Conservation (phyloP, 2,797 vertebrate genomes). For the Anguilla marmorata region DNA sequence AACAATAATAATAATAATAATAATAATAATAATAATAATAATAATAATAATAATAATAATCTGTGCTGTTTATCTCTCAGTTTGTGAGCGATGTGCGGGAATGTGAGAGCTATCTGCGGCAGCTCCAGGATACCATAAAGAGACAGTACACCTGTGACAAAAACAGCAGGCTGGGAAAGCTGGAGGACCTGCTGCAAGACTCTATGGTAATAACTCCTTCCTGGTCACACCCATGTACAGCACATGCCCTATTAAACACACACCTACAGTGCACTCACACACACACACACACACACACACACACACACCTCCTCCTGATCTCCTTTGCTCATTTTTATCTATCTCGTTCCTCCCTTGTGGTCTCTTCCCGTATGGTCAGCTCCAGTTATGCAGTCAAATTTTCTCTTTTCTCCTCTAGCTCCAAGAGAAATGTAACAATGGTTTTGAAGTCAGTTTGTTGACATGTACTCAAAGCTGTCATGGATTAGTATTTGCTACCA, state of each 20-base stretch:
- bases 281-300: background rate
- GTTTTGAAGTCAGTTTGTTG: background rate
- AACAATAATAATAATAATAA: background rate
- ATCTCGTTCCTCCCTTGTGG: background rate
- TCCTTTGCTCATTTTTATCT: background rate
- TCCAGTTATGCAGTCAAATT: background rate
- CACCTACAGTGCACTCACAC: background rate
- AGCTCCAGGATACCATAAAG: constrained; percentile 93
- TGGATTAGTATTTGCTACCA: background rate
- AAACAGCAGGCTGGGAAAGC: constrained; percentile 85
- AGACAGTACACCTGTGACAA: constrained; percentile 94
- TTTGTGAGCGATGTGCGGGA: constrained; percentile 90
- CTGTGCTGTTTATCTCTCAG: constrained; percentile 58
- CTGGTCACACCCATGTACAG: background rate
- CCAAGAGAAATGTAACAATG: background rate
- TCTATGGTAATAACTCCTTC: constrained; percentile 82
- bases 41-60: background rate
- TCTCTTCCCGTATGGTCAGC: background rate
- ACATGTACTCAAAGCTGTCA: background rate
- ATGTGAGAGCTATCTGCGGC: constrained; percentile 86
- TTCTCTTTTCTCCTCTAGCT: background rate
- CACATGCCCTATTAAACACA: background rate
- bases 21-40: no score
- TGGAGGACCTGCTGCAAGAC: constrained; percentile 97
- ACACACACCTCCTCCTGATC: background rate